Evolutionary conservation across 1,140 invertebrate species (phyloP).

Genomic region (Onthophagus taurus): DNA sequence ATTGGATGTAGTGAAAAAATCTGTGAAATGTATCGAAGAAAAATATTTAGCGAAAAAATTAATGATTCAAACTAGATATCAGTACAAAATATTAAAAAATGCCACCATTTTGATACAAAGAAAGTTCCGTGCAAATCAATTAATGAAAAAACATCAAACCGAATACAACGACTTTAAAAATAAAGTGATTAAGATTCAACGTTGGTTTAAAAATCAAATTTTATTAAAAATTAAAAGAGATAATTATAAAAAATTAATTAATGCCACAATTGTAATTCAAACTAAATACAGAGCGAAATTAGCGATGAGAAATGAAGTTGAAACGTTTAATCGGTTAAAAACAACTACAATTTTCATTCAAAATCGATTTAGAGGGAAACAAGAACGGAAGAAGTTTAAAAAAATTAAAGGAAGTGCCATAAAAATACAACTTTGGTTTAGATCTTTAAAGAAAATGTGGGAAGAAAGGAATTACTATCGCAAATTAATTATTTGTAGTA

Average conservation of each 20-base stretch:
- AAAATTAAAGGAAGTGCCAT: conserved; percentile 14
- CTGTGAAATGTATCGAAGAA: conserved; percentile 32
- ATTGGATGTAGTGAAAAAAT: too few species aligned
- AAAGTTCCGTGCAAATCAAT: conserved; percentile 8
- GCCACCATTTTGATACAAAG: conserved; percentile 11
- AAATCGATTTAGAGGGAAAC: conserved; percentile 14
- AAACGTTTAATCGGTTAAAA: conserved; percentile 22
- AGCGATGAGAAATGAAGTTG: conserved; percentile 14
- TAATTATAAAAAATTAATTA: conserved; percentile 31
- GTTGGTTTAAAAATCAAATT: conserved; percentile 41
- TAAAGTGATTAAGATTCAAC: conserved; percentile 31
- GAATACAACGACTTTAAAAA: conserved; percentile 21
- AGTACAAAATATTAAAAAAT: conserved; percentile 17
- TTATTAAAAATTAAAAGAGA: conserved; percentile 30
- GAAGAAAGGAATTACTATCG: conserved; percentile 20
- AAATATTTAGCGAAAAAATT: conserved; percentile 37
- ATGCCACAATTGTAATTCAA: conserved; percentile 45
- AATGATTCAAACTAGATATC: conserved; percentile 14
- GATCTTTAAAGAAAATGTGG: conserved; percentile 14
- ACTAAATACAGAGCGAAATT: conserved; percentile 41
- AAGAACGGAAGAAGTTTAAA: neutral
- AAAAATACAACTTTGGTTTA: conserved; percentile 21
- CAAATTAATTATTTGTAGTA: conserved; percentile 8
- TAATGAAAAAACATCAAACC: conserved; percentile 21
- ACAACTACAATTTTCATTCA: conserved; percentile 23